Conservation (phyloP, 1,140 invertebrate genomes). For the Drosophila watanabei region DNA sequence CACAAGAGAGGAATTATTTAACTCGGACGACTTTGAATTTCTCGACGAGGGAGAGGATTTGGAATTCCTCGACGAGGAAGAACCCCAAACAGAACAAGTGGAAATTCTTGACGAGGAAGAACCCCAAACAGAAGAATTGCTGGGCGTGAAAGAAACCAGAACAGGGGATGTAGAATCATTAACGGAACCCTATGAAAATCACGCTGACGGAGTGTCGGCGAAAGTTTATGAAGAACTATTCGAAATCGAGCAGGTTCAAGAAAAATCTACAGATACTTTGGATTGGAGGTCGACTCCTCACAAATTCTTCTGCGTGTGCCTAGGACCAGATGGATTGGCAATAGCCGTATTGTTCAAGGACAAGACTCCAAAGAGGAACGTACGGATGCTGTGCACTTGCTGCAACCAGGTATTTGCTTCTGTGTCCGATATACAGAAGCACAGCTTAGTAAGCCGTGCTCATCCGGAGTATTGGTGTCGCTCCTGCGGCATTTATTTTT, state of each 20-base stretch:
- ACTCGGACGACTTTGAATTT: not conserved
- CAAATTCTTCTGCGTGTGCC: constrained; percentile 12
- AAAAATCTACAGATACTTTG: not conserved
- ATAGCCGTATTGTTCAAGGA: constrained; percentile 11
- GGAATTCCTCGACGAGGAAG: not conserved
- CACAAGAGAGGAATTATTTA: not conserved
- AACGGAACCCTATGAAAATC: not conserved
- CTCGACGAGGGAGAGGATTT: not conserved
- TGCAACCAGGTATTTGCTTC: constrained; percentile 11
- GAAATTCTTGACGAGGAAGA: not conserved
- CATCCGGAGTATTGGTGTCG: constrained; percentile 23
- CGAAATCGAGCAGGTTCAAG: not conserved
- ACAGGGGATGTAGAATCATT: not conserved
- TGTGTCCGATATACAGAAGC: not conserved
- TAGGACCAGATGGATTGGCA: constrained; percentile 7
- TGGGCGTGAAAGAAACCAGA: not conserved
- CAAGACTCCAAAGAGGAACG: not conserved
- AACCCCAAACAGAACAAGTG: not conserved
- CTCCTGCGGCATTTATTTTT: constrained; percentile 2
- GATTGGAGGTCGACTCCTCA: not conserved
- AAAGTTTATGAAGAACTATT: constrained; percentile 5
- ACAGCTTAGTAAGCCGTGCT: not conserved
- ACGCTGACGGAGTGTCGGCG: not conserved
- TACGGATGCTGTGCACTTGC: constrained; percentile 17
- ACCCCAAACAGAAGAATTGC: not conserved